These are phyloP conservation scores for Mesorhabditis belari DNA, from an alignment of 2,888 invertebrate species.

Conservation along the genomic window DNA sequence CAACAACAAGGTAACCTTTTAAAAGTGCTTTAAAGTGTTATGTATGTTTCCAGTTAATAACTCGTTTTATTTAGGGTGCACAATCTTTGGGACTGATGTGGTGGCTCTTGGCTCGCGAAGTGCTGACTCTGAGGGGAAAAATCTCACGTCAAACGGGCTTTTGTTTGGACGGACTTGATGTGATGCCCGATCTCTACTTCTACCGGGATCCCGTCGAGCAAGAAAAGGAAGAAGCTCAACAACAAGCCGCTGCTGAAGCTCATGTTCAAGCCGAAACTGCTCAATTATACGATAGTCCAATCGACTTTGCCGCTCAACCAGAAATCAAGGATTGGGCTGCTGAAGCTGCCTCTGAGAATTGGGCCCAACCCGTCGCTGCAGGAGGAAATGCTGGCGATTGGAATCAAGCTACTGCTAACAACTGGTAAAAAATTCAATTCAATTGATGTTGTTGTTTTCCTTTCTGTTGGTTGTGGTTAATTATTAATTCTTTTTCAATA, in stretches of 20 bases:
- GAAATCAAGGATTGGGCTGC: constrained; percentile 17
- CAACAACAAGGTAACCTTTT: constrained; percentile 77
- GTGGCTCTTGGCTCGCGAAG: constrained; percentile 94
- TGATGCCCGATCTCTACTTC: constrained; percentile 97
- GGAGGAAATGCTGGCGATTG: constrained; percentile 15
- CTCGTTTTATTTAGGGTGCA: constrained; percentile 62
- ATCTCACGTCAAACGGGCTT: constrained; percentile 81
- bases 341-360: constrained; percentile 16
- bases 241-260: constrained; percentile 11
- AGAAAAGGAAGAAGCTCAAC: constrained; percentile 37
- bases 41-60: too few relatives aligned
- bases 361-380: constrained; percentile 17
- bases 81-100: constrained; percentile 97
- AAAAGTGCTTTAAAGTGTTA: too few relatives aligned
- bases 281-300: too few relatives aligned
- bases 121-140: constrained; percentile 79
- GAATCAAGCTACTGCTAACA: constrained; percentile 18
- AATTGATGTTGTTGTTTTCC: too few relatives aligned
- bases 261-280: too few relatives aligned
- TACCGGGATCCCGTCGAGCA: constrained; percentile 75
- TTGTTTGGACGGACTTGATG: constrained; percentile 54
- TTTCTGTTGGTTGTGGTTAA: too few relatives aligned
- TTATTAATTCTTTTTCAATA: too few relatives aligned
- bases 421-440: too few relatives aligned
- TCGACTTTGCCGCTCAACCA: neutral